A percentile compares a stretch with the other conserved stretches of the same genome.
phyloP scores from a whole-genome alignment of 92 coral and sea anemone genomes.

The Montipora capitata region DNA sequence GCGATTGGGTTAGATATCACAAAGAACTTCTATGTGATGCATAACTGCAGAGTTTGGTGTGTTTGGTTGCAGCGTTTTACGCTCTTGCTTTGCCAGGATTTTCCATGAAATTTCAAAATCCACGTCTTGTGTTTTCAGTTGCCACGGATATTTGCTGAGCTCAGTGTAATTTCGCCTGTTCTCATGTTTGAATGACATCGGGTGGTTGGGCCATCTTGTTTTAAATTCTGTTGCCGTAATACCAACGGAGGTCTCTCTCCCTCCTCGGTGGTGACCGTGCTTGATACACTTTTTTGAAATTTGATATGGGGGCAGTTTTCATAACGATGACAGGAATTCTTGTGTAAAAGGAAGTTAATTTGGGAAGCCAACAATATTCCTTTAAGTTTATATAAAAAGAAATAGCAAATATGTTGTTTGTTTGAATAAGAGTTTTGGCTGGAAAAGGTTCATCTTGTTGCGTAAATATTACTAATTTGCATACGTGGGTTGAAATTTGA shows the following conservation, averaged over 20 bases:
- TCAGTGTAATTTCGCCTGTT: slow-evolving; percentile 10
- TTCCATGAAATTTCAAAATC: slow-evolving; percentile 35
- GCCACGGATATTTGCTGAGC: slow-evolving; percentile 43
- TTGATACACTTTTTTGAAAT: not conserved
- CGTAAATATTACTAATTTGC: no score
- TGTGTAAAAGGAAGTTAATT: no score
- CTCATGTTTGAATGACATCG: slow-evolving; percentile 17
- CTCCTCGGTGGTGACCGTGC: slow-evolving; percentile 5
- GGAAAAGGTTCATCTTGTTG: no score
- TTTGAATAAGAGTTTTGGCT: no score
- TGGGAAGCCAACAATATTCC: no score
- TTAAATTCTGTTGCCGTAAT: slow-evolving; percentile 39
- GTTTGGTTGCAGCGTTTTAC: slow-evolving; percentile 26
- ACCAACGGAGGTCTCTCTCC: not conserved
- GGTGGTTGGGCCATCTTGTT: slow-evolving; percentile 32
- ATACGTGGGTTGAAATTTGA: no score
- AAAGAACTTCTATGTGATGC: not conserved
- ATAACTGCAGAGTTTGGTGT: not conserved
- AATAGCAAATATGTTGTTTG: no score
- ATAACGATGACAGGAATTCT: no score
- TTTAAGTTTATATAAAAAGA: no score
- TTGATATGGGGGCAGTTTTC: no score
- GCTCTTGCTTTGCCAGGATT: slow-evolving; percentile 33
- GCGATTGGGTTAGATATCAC: slow-evolving; percentile 7
- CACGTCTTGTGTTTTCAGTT: not conserved